Percentiles rank a stretch among this genome's conserved stretches.
These are phyloP conservation scores for Plecotus auritus DNA, from an alignment of 2,113 vertebrate species.

Conservation along the genomic window DNA sequence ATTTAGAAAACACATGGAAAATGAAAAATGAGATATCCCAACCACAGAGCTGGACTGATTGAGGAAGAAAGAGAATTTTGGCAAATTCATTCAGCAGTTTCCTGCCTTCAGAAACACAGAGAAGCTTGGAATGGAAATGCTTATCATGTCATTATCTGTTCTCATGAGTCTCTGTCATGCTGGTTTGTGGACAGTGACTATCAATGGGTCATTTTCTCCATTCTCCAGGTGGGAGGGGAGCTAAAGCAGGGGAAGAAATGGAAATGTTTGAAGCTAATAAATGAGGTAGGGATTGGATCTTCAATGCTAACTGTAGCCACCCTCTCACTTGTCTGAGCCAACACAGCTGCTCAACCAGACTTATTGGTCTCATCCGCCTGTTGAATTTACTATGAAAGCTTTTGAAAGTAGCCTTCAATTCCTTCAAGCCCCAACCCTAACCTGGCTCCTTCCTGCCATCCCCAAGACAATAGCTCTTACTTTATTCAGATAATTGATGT, in stretches of 20 bases:
- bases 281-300: fast-evolving
- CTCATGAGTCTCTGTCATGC: neutral
- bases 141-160: fast-evolving
- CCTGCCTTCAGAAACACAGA: neutral
- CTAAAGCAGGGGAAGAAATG: neutral
- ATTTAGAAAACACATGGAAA: neutral
- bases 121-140: neutral
- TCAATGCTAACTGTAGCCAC: neutral
- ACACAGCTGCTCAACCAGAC: neutral
- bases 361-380: neutral
- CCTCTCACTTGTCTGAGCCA: too few relatives aligned
- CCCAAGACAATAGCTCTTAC: neutral
- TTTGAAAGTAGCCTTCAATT: neutral
- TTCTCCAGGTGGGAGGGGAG: neutral
- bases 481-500: neutral
- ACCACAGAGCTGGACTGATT: too few relatives aligned
- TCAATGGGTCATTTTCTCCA: neutral
- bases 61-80: neutral
- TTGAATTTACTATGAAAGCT: neutral
- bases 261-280: neutral
- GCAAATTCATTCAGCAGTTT: neutral
- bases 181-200: neutral
- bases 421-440: neutral
- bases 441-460: neutral
- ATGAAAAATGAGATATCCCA: neutral